These are phyloP conservation scores for Hydrochoerus hydrochaeris DNA, from an alignment of 2,113 vertebrate genomes.

Conservation along the genomic window DNA sequence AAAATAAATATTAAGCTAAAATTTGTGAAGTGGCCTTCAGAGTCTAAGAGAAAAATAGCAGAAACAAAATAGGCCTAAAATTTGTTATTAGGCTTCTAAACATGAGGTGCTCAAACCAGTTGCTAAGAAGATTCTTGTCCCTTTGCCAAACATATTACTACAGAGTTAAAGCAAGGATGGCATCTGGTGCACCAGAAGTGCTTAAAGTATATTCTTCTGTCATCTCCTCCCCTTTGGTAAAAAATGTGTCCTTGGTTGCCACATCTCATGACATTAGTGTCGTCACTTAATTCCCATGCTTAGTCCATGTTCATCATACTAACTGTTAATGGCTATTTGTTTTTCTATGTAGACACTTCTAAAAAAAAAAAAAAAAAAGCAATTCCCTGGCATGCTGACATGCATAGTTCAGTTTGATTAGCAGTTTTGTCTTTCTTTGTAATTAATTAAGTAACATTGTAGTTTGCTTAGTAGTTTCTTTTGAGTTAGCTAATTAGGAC, in stretches of 20 bases:
- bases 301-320: background rate
- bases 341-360: conserved; percentile 4
- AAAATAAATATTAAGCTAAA: background rate
- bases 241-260: background rate
- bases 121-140: background rate
- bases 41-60: background rate
- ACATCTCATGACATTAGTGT: background rate
- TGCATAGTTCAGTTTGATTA: conserved; percentile 50
- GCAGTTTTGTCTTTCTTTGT: conserved; percentile 54
- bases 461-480: conserved; percentile 43
- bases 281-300: background rate
- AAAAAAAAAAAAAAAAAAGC: background rate
- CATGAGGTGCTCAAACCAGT: background rate
- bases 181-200: background rate
- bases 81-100: background rate
- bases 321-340: conserved; percentile 2
- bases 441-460: conserved; percentile 59
- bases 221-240: background rate
- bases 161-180: background rate
- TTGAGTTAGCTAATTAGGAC: conserved; percentile 54
- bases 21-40: background rate
- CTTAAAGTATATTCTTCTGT: background rate
- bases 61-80: background rate
- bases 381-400: conserved; percentile 48
- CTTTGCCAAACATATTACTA: background rate